Evolutionary conservation across 2,797 vertebrate genomes (phyloP).

Genomic region (Peromyscus nudipes): DNA sequence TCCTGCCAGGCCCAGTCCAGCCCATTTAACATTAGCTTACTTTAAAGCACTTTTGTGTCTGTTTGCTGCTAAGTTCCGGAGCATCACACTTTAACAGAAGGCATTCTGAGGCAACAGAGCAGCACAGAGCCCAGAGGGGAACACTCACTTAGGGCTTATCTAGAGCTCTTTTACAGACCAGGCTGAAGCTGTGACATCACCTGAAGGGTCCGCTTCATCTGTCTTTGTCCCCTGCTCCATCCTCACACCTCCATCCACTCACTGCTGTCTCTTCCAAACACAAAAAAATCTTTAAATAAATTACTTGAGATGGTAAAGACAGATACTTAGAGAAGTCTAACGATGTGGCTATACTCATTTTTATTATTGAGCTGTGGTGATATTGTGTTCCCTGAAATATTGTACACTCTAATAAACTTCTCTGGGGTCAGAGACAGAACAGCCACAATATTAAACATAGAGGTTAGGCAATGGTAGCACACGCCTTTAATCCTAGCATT

Average conservation of each 20-base stretch:
- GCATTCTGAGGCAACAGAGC: not conserved
- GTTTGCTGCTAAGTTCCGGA: not conserved
- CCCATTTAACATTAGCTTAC: fast-evolving
- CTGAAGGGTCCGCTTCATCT: not conserved
- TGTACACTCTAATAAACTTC: too few species aligned
- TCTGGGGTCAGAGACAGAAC: too few species aligned
- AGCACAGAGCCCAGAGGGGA: fast-evolving
- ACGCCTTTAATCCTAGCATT: too few species aligned
- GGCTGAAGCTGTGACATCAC: not conserved
- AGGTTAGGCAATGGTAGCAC: too few species aligned
- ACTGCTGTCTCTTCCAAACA: not conserved
- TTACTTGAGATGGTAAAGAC: not conserved
- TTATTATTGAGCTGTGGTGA: too few species aligned
- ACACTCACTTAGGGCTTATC: not conserved
- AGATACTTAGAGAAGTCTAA: too few species aligned
- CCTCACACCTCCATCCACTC: too few species aligned
- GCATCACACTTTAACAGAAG: not conserved
- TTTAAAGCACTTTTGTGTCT: not conserved
- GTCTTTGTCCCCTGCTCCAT: not conserved
- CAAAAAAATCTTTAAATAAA: not conserved
- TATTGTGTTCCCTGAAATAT: too few species aligned
- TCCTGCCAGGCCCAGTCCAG: not conserved
- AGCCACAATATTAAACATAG: too few species aligned
- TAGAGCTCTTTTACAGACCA: fast-evolving
- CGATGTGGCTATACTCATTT: fast-evolving